A percentile compares a stretch with the other conserved stretches of the same genome.
Evolutionary conservation across 2,797 vertebrate species (phyloP).

Genomic region (Vultur gryphus): DNA sequence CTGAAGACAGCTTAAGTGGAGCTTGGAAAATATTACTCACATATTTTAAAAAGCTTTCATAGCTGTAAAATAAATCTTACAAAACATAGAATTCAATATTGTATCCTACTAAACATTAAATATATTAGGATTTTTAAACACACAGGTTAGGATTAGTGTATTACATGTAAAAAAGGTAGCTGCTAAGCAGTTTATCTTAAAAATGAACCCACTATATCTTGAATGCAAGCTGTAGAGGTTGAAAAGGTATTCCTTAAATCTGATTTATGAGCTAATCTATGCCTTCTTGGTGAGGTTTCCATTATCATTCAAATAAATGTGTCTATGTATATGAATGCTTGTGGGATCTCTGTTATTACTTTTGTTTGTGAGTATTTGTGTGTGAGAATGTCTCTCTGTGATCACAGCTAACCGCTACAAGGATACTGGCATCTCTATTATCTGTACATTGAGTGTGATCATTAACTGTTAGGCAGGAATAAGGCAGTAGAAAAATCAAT

Average conservation of each 20-base stretch:
- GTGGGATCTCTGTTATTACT: neutral
- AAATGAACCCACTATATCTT: neutral
- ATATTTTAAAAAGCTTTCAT: neutral
- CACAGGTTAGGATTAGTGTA: neutral
- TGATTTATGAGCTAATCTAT: neutral
- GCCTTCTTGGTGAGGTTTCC: neutral
- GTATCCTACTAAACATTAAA: neutral
- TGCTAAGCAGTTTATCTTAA: conserved; percentile 6
- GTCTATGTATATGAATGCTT: neutral
- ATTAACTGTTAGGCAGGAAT: conserved; percentile 9
- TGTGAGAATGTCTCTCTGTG: neutral
- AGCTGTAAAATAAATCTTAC: neutral
- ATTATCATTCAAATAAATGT: neutral
- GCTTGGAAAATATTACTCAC: neutral
- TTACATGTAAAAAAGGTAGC: neutral
- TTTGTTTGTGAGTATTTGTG: neutral
- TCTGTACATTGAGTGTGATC: neutral
- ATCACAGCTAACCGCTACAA: neutral
- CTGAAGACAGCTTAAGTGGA: neutral
- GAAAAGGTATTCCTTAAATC: neutral
- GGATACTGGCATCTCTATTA: conserved; percentile 16
- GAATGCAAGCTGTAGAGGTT: neutral
- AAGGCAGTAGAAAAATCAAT: conserved; percentile 26
- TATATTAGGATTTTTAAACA: neutral
- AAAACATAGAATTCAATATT: neutral